Base-by-base conservation (phyloP, 2,888 invertebrate genomes). In the Lapara coniferarum region DNA sequence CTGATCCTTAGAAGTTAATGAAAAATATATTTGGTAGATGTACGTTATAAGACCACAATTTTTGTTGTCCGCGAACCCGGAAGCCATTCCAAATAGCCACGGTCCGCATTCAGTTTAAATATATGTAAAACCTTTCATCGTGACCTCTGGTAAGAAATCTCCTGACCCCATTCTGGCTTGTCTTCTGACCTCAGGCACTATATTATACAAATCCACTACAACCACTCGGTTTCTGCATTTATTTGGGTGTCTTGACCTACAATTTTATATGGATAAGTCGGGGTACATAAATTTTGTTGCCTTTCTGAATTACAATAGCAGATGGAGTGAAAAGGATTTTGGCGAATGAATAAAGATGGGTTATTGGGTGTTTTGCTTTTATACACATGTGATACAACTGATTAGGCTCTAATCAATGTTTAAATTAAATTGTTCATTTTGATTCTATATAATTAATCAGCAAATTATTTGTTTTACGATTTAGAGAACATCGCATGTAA, bases 111-210 rank as follows among this genome's bases (percentile, higher is more conserved):
- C 76, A 73, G 78, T 83, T 81, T 80, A 83, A 84, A 83, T 84
- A 76, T 84, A 86, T 84, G 84, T 85, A 84, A 85, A 86, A 84
- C 81, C 84, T 84, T 84, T 84, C 81, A 81, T 78, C 82, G 84
- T 74, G 79, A 78, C 81, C 78, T 78, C 78, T 80, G 75, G 72
- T 77, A 73, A 67, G 75, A 80, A 82, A 84, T 79, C 83, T 77
- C 76, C 76, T 78, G 83, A 83, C 83, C 83, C 79, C 78, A 75
- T 82, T 81, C 79, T 69, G 73, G 74, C 80, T 75, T 77, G 79
- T 80, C 81, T 80, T 79, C 78, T 84, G 85, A 85, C 86, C 85
- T 74, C 81, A 78, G 78, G 77, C 75, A 75, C 75, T 66, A 77
- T 81, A 85, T 85, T 86, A 87, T 84, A 84, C 85, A 81, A 86